These are phyloP conservation scores for Numenius phaeopus DNA, from an alignment of 2,797 vertebrate species.

Conservation along the genomic window DNA sequence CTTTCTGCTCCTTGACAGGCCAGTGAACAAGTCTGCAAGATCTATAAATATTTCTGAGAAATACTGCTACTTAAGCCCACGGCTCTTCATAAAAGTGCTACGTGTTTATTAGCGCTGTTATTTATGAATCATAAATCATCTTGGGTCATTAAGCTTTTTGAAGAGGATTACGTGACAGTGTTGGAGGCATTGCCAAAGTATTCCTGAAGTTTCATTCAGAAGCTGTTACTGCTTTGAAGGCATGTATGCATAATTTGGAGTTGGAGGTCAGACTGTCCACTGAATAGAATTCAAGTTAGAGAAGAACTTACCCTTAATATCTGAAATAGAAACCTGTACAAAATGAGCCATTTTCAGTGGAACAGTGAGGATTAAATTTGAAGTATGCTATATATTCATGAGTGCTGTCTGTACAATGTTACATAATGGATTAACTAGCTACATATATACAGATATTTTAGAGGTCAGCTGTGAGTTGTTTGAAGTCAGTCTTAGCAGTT, in stretches of 20 bases:
- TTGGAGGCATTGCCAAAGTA: neutral
- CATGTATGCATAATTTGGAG: neutral
- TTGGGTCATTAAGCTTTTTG: neutral
- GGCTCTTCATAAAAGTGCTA: neutral
- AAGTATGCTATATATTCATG: neutral
- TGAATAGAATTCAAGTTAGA: neutral
- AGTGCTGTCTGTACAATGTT: neutral
- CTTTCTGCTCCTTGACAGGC: neutral
- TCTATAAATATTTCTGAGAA: neutral
- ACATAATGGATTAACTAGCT: neutral
- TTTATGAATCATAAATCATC: neutral
- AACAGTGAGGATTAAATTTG: neutral
- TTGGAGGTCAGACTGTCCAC: neutral
- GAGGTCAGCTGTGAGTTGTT: neutral
- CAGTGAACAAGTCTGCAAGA: neutral
- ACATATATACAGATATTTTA: neutral
- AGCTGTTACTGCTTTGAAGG: neutral
- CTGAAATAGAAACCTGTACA: neutral
- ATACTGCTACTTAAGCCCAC: neutral
- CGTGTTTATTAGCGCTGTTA: neutral
- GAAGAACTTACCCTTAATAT: neutral
- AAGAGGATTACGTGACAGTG: neutral
- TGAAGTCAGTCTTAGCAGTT: neutral
- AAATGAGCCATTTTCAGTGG: neutral
- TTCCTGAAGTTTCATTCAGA: neutral